These are phyloP conservation scores for Chelonia mydas DNA, from an alignment of 2,797 vertebrate species.

Conservation along the genomic window DNA sequence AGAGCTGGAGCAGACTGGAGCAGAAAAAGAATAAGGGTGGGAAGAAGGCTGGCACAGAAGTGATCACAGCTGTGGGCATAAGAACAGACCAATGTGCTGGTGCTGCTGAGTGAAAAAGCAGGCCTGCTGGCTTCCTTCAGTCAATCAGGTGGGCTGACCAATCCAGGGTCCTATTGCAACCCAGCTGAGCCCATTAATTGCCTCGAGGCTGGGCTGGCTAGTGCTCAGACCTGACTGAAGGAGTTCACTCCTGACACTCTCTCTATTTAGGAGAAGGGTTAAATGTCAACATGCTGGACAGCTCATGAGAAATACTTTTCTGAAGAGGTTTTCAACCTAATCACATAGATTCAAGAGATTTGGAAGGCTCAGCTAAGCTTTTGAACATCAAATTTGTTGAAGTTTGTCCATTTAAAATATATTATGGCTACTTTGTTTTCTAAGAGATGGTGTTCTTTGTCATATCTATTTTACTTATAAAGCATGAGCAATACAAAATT, in stretches of 20 bases:
- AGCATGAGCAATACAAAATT: neutral
- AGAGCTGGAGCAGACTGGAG: too few species aligned
- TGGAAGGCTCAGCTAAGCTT: neutral
- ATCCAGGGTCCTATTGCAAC: neutral
- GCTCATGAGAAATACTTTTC: neutral
- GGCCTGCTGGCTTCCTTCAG: neutral
- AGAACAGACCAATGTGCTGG: neutral
- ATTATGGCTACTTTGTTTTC: neutral
- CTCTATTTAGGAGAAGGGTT: neutral
- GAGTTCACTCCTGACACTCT: neutral
- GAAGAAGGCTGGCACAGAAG: neutral
- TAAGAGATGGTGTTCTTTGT: neutral
- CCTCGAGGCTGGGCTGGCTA: neutral
- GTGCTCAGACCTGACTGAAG: neutral
- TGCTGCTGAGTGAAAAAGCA: neutral
- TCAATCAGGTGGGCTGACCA: neutral
- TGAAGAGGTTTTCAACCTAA: neutral
- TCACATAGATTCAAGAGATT: neutral
- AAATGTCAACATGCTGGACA: neutral
- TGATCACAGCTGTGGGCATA: neutral
- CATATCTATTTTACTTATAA: neutral
- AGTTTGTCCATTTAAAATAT: neutral
- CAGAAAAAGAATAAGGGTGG: neutral
- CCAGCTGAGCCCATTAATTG: neutral
- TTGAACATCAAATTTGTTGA: neutral